These are phyloP conservation scores for Saccostrea cuccullata DNA, from an alignment of 1,140 invertebrate genomes.

Conservation along the genomic window DNA sequence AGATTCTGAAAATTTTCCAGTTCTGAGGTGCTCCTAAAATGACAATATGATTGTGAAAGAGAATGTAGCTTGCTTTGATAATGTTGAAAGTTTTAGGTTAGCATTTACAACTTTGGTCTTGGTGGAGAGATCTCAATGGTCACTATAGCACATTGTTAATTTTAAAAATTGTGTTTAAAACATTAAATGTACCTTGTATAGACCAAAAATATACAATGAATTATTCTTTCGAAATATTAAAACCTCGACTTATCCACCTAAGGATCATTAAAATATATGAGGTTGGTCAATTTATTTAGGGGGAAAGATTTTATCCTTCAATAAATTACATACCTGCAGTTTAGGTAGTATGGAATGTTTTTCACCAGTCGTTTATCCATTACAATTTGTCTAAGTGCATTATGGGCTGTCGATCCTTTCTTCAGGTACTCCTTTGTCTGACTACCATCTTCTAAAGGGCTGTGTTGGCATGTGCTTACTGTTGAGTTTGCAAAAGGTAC, in stretches of 20 bases:
- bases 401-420: constrained; percentile 35
- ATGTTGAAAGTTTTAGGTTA: not conserved
- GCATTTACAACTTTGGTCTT: too few species aligned
- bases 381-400: constrained; percentile 12
- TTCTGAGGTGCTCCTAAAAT: constrained; percentile 44
- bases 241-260: too few species aligned
- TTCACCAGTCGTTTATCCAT: constrained; percentile 45
- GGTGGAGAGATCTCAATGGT: too few species aligned
- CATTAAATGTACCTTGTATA: too few species aligned
- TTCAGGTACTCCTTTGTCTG: not conserved
- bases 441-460: constrained; percentile 1
- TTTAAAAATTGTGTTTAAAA: too few species aligned
- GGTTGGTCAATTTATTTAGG: not conserved
- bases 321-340: constrained; percentile 38
- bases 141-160: not conserved
- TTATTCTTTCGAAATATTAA: not conserved
- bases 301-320: not conserved
- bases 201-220: not conserved
- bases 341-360: constrained; percentile 41
- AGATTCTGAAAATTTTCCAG: constrained; percentile 45
- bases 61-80: not conserved
- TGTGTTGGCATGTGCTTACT: not conserved
- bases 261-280: too few species aligned
- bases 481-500: not conserved
- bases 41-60: not conserved